Evolutionary conservation across 2,888 invertebrate species (phyloP).

Genomic region (Sthenelais limicola): DNA sequence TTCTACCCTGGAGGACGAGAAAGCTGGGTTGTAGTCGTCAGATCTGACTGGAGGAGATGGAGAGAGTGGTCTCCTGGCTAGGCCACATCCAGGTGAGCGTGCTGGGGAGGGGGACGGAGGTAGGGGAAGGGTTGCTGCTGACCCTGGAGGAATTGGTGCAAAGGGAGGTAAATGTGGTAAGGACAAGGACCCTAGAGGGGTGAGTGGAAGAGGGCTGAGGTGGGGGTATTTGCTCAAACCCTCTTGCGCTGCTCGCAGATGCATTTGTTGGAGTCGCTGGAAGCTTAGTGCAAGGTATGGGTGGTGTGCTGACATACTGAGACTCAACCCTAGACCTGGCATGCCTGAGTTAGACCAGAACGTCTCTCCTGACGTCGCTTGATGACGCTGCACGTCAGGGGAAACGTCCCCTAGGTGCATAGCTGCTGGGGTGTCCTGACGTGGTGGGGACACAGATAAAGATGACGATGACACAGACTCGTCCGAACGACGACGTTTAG

Average conservation of each 20-base stretch:
- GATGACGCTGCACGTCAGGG: not conserved
- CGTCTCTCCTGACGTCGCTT: too few species aligned
- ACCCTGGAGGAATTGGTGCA: not conserved
- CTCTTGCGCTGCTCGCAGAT: constrained; percentile 18
- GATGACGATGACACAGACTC: not conserved
- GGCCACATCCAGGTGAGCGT: not conserved
- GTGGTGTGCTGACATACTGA: constrained; percentile 28
- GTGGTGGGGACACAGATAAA: not conserved
- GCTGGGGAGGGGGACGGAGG: constrained; percentile 22
- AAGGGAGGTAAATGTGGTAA: not conserved
- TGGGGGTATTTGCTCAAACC: constrained; percentile 5
- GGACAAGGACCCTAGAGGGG: not conserved
- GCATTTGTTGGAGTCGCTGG: constrained; percentile 36
- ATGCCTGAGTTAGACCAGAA: constrained; percentile 1
- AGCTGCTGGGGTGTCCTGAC: not conserved
- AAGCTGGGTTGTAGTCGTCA: too few species aligned
- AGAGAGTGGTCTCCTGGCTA: not conserved
- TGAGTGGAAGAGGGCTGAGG: constrained; percentile 3
- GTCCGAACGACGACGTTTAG: not conserved
- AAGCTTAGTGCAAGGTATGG: constrained; percentile 39
- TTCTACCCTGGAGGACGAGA: too few species aligned
- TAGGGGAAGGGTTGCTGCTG: not conserved
- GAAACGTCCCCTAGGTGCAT: not conserved
- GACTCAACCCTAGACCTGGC: constrained; percentile 11
- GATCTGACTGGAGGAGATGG: not conserved